A percentile compares a stretch with the other conserved stretches of the same genome.
These are phyloP conservation scores for Muscidifurax raptorellus DNA, from an alignment of 1,140 invertebrate species.

Conservation along the genomic window DNA sequence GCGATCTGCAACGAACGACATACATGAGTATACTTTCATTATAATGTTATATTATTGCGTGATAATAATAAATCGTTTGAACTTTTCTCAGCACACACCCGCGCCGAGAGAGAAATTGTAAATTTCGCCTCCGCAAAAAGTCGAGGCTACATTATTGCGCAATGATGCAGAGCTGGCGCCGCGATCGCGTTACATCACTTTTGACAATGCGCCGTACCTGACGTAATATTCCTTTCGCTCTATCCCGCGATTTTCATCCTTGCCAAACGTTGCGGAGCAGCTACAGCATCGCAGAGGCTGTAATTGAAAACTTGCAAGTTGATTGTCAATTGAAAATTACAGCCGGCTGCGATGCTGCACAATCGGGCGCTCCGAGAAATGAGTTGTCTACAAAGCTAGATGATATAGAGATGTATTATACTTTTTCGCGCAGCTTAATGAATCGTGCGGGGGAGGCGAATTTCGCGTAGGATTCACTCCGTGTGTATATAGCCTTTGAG, in stretches of 20 bases:
- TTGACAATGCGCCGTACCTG: slow-evolving; percentile 60
- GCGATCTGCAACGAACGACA: slow-evolving; percentile 19
- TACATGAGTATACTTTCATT: too few relatives aligned
- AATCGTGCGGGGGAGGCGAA: too few relatives aligned
- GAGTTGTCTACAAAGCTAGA: too few relatives aligned
- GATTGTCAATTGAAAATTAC: slow-evolving; percentile 13
- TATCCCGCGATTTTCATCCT: slow-evolving; percentile 28
- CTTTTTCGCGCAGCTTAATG: too few relatives aligned
- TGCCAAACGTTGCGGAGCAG: slow-evolving; percentile 19
- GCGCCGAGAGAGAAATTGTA: neutral
- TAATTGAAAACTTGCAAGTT: slow-evolving; percentile 13
- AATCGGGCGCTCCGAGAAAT: too few relatives aligned
- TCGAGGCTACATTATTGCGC: slow-evolving; percentile 11
- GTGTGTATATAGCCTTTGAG: too few relatives aligned
- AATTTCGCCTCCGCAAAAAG: slow-evolving; percentile 15
- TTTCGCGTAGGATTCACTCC: too few relatives aligned
- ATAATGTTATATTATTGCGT: too few relatives aligned
- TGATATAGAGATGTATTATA: too few relatives aligned
- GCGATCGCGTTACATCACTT: slow-evolving; percentile 67
- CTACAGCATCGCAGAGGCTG: neutral
- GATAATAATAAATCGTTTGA: neutral
- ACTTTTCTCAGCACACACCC: slow-evolving; percentile 4
- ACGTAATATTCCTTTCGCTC: slow-evolving; percentile 29
- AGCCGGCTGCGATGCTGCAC: neutral
- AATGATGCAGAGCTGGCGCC: slow-evolving; percentile 60